Evolutionary conservation across 2,888 invertebrate genomes (phyloP).

Genomic region (Drosophila mimetica): DNA sequence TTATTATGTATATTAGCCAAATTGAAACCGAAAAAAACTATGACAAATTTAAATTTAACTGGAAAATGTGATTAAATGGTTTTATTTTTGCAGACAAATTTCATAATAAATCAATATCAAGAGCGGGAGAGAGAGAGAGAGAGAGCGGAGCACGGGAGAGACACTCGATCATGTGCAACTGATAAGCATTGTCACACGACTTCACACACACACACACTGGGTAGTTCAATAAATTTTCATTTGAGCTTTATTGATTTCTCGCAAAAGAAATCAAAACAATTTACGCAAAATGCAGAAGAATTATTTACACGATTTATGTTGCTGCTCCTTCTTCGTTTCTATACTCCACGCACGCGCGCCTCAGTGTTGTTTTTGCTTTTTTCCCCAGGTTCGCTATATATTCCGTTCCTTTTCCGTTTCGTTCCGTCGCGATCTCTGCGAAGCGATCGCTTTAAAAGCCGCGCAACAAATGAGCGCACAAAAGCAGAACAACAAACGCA

Average conservation of each 20-base stretch:
- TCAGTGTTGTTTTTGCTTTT: slow-evolving; percentile 33
- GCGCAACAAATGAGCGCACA: slow-evolving; percentile 81
- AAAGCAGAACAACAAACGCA: slow-evolving; percentile 50
- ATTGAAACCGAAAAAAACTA: background rate
- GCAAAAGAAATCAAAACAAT: slow-evolving; percentile 69
- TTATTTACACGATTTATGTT: slow-evolving; percentile 58
- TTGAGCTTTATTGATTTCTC: slow-evolving; percentile 66
- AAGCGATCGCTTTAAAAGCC: slow-evolving; percentile 78
- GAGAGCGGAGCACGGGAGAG: slow-evolving; percentile 6
- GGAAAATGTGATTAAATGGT: slow-evolving; percentile 43
- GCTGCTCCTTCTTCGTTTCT: slow-evolving; percentile 10
- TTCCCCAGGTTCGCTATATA: background rate
- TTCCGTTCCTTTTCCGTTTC: slow-evolving; percentile 14
- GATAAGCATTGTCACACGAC: slow-evolving; percentile 66
- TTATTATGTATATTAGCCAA: too few relatives aligned
- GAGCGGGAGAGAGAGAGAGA: background rate
- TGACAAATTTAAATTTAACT: background rate
- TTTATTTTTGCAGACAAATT: slow-evolving; percentile 6
- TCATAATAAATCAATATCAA: slow-evolving; percentile 49
- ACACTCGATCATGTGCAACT: slow-evolving; percentile 74
- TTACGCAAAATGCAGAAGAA: slow-evolving; percentile 60
- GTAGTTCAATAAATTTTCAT: slow-evolving; percentile 70
- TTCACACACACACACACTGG: slow-evolving; percentile 36
- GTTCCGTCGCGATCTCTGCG: slow-evolving; percentile 55
- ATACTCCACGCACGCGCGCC: slow-evolving; percentile 64